Evolutionary conservation across 2,797 vertebrate genomes (phyloP), one percentile per base, ranked within the genome.

Genomic region (Trematomus bernacchii): DNA sequence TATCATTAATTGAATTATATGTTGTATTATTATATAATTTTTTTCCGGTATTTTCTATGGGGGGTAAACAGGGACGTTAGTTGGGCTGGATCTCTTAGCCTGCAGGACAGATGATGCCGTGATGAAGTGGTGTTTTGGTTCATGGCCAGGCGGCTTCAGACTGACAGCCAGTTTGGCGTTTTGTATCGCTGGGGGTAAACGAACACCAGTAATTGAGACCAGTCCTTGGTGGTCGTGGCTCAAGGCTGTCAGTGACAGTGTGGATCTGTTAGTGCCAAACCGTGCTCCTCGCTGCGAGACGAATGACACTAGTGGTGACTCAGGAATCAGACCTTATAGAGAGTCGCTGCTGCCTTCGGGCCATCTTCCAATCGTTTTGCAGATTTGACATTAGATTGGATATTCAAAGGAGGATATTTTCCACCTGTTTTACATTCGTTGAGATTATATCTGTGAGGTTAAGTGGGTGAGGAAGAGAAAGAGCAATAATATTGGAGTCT

Each of bases 121-220:
- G 84, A 89, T 89, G 69, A 87, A 92, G 79, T 77, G 85, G 71
- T 63, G 73, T 70, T 70, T 85, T 83, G 85, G 82, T 89, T 90
- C 80, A 84, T 46, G 74, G 87, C 89, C 89, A 85, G 85, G 69
- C 75, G 23, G 52, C 76, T 54, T 71, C 77, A 79, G 52, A 82
- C 55, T 53, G 60, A 62, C 79, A 65, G 82, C 60, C 81, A 76
- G 54, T 76, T 73, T 27, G 80, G 69, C 82, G 73, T 77, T 86
- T 81, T 81, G 85, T 90, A 61, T 87, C 66, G 68, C 85, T 76
- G 50, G 73, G 76, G 64, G 79, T 87, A 90, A 92, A 89, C 82
- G 85, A 86, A 89, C 89, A 87, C 91, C 85, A 82, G 92, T 90
- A 92, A 92, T 91, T 79, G 87, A 94, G 84, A 91, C 84, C 83